These are phyloP conservation scores for Okamejei kenojei DNA, from an alignment of 2,797 vertebrate species.

Conservation along the genomic window DNA sequence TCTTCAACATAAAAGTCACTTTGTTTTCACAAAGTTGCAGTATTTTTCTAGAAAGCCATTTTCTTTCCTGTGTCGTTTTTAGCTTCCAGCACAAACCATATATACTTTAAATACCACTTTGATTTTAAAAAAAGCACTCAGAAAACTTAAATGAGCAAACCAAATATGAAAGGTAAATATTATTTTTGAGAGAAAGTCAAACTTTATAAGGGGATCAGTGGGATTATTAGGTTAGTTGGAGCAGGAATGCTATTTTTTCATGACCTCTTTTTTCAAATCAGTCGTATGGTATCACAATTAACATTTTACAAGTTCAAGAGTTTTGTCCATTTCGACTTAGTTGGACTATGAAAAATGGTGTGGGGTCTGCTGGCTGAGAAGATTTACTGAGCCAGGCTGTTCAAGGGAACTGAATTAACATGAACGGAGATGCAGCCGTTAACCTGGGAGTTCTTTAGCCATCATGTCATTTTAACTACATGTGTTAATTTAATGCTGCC, in stretches of 20 bases:
- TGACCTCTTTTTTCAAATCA: not conserved
- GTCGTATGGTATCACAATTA: not conserved
- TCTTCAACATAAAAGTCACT: not conserved
- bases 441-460: conserved; percentile 31
- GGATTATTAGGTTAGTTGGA: not conserved
- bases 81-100: not conserved
- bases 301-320: not conserved
- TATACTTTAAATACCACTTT: not conserved
- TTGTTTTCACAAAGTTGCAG: not conserved
- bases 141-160: conserved; percentile 9
- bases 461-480: conserved; percentile 30
- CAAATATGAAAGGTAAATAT: not conserved
- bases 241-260: not conserved
- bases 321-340: not conserved
- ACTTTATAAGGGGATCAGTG: not conserved
- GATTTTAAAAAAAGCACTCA: not conserved
- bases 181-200: conserved; percentile 8
- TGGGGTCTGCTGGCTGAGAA: not conserved
- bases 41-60: not conserved
- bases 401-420: conserved; percentile 27
- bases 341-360: not conserved
- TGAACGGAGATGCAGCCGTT: conserved; percentile 31
- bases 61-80: not conserved
- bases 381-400: conserved; percentile 30
- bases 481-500: conserved; percentile 30